Evolutionary conservation across 2,113 vertebrate genomes (phyloP), one percentile per base, ranked within the genome.

Genomic region (Clinocottus analis): DNA sequence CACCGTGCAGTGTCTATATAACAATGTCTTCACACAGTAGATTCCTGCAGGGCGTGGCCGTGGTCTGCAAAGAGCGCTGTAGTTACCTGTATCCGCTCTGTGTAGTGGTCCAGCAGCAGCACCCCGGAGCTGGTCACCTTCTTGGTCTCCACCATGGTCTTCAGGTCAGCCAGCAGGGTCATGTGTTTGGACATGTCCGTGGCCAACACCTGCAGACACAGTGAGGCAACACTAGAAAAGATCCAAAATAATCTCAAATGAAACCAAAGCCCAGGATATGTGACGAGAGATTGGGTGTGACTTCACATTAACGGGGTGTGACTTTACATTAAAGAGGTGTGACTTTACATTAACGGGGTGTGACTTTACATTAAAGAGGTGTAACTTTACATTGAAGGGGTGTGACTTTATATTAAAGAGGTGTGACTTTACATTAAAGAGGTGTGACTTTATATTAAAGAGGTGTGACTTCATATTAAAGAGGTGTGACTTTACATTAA

Each of bases 181-280:
- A 98, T 97, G 93, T 98, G 97, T 89, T 98, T 98, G 82, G 96
- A 97, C 97, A 98, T 97, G 85, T 98, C 97, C 0, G 97, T 97
- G 45, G 96, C 96, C 90, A 97, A 66, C 77, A 98, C 97, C 97
- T 98, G 85, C 13, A 87, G 12, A 71, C 75, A 87, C 19, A 49
- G 4, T 17, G 1, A 25, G 17, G 47, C 11, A 67, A 14, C 33
- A 21, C 0, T 27, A 43, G 33, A 31, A 41, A 17, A 23, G 17
- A 64, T 29, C 13, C n/a, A 60, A 74, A 9, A 14, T 23, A 29
- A 35, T 33, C 27, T 53, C 39, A 29, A 13, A 8, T 5, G 27
- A 41, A 12, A 14, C 21, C 3, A 23, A 61, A 68, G 14, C 1
- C 8, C 35, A 55, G 53, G 16, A 58, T 19, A 23, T 25, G 13